Evolutionary conservation across 2,797 vertebrate genomes (phyloP), one percentile per base, ranked within the genome.

Genomic region (Eupleurogrammus muticus): DNA sequence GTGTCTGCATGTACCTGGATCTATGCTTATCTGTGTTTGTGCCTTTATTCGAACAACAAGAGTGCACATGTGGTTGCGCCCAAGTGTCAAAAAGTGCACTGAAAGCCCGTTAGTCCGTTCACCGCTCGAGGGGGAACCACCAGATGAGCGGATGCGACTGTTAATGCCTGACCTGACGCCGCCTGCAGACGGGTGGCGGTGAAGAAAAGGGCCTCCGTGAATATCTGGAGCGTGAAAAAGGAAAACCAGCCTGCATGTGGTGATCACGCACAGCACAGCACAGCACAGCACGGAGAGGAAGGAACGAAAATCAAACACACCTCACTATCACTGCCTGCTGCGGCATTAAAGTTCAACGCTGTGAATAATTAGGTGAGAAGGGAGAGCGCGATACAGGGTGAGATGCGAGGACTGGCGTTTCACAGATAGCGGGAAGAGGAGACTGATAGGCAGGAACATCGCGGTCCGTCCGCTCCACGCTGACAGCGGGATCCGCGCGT

Each of bases 331-430:
- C 56, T 71, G 74, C 79, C 73, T 62, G 75, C 61, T 53, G 77
- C 74, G 79, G 63, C 87, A 42, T 73, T 74, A 76, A 44, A 79
- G 83, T 89, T 76, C 79, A 75, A 85, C 85, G 66, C 67, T 9
- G 51, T 88, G 86, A 91, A 89, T 89, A 89, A 90, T 89, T 86
- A 88, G 82, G 81, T 85, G 89, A 83, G 77, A 81, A 81, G 70
- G 52, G 57, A 79, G 67, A 89, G 79, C 77, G 70, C 44, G 67
- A 62, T 23, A 67, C 49, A 28, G 62, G 76, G 75, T 55, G 79
- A 87, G 80, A 81, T 75, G 81, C 73, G 73, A 83, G 49, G 79
- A 71, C 59, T 81, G 66, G 59, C 28, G 73, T 71, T 69, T 81
- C 62, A 69, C 67, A 72, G 82, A 81, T 59, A 74, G 67, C 52